Evolutionary conservation across 2,888 invertebrate genomes (phyloP), one percentile per base, ranked within the genome.

Genomic region (Heliothis peltigera): DNA sequence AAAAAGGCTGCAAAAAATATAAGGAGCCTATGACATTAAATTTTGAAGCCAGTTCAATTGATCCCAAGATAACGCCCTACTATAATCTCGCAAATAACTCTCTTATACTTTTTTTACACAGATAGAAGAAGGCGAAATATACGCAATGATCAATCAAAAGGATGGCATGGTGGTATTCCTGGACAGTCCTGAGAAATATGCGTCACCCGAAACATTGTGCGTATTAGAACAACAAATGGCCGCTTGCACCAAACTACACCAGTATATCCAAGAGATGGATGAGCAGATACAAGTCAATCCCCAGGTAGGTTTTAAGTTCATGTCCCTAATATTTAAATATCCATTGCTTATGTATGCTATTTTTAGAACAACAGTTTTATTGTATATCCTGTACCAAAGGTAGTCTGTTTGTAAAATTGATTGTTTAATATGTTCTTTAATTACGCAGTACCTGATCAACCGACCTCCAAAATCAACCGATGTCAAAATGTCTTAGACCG

Each of bases 151-250:
- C 78, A 99, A 99, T 94, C 98, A 99, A 94, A 98, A 98, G 91
- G 99, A 99, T 93, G 99, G 99, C 15, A 99, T 99, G 99, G 99
- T 99, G 17, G 96, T 98, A 58, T 99, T 99, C 89, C 97, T 98
- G 81, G 99, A 99, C 86, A 98, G 98, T 90, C 99, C 99, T 10
- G 99, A 99, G 89, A 98, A 98, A 90, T 99, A 98, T 90, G 98
- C 98, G 83, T 98, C 98, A 71, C 98, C 98, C 0, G 96, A 96
- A 84, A 98, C 99, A 94, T 95, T 99, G 84, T 97, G 97, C 83
- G 96, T 97, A 72, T 93, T 99, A 68, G 98, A 99, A 92, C 97
- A 97, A 85, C 97, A 98, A 95, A 97, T 98, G 96, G 96, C 97
- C 28, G 95, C 97, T 28, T 98, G 98, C 87, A 98, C 98, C 87